Base-by-base conservation (phyloP, 1,140 invertebrate species). In the Scaptodrosophila lebanonensis region DNA sequence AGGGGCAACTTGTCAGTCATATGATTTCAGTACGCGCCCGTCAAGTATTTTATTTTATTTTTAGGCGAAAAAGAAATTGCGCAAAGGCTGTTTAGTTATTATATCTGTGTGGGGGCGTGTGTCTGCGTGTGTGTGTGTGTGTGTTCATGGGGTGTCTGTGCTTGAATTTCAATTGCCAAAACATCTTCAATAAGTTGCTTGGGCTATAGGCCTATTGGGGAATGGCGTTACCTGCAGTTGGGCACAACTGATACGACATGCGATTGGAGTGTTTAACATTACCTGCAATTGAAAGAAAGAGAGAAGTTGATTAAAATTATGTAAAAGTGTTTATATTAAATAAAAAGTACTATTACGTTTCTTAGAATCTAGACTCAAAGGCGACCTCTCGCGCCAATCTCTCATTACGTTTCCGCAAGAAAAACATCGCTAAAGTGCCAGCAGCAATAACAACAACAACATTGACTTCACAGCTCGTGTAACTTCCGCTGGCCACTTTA, bases 1-100 rank as follows among this genome's bases (percentile, higher is more conserved):
- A 79, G 75, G 75, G 75, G 75, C 75, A 79, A 66, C 69, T 70
- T 82, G 75, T 82, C 75, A 82, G 66, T 75, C 75, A 82, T 60
- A 70, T 61, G 75, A 82, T 82, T 82, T 72, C 59, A 50, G 40
- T 20, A 66, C 45, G 56, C 39, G 71, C 43, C 71, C 69, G 75
- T 79, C 75, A 79, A 72, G 65, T 39, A 43, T 40, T 13, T 38
- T 53, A 57, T 43, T 52, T 57, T 38, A 16, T 59, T 40, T 59
- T 40, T 13, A 29, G 40, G 35, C 20, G 39, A n/a, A 66, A 82
- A 69, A 75, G 60, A 82, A 82, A 79, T 79, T 82, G 53, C 75
- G 61, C 50, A 69, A 82, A 75, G 64, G 29, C 71, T 65, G 22
- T 8, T 25, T 8, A 4, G 22, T 25, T 25, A 8, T 25, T 8